Conservation (phyloP, 2,113 vertebrate genomes). For the Epinephelus lanceolatus region DNA sequence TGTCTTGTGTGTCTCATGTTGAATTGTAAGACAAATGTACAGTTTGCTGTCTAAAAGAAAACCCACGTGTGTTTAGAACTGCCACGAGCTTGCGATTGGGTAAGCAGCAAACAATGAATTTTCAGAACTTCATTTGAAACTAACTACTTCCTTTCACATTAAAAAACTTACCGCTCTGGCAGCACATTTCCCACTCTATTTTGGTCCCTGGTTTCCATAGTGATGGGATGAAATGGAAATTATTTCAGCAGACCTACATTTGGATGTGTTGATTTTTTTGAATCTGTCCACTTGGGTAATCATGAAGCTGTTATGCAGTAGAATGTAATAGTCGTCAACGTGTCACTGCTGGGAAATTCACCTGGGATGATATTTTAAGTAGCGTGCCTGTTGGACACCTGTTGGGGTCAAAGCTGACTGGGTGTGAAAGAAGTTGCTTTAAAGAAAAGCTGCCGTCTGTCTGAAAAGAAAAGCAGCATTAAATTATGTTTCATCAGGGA, state of each 20-base stretch:
- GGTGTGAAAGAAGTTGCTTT: background rate
- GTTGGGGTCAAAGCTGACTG: slow-evolving; percentile 24
- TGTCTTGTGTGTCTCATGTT: background rate
- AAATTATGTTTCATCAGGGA: slow-evolving; percentile 6
- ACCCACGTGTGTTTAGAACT: background rate
- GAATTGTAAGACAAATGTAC: background rate
- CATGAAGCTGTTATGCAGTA: slow-evolving; percentile 47
- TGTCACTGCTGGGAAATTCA: slow-evolving; percentile 30
- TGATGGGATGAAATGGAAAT: slow-evolving; percentile 66
- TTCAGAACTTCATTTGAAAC: slow-evolving; percentile 36
- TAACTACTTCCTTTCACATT: slow-evolving; percentile 36
- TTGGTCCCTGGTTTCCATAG: slow-evolving; percentile 77
- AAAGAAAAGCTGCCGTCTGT: background rate
- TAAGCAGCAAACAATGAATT: slow-evolving; percentile 1
- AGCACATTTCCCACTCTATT: slow-evolving; percentile 61
- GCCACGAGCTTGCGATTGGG: background rate
- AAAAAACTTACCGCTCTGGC: slow-evolving; percentile 31
- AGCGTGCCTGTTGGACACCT: slow-evolving; percentile 26
- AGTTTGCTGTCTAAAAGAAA: background rate
- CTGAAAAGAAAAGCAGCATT: background rate
- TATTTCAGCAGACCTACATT: slow-evolving; percentile 64
- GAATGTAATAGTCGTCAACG: slow-evolving; percentile 19
- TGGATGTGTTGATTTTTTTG: slow-evolving; percentile 54
- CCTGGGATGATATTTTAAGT: slow-evolving; percentile 49
- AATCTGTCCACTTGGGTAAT: slow-evolving; percentile 61